Percentiles rank a stretch among this genome's conserved stretches.
These are phyloP conservation scores for Manduca sexta DNA, from an alignment of 1,140 invertebrate species.

Conservation along the genomic window DNA sequence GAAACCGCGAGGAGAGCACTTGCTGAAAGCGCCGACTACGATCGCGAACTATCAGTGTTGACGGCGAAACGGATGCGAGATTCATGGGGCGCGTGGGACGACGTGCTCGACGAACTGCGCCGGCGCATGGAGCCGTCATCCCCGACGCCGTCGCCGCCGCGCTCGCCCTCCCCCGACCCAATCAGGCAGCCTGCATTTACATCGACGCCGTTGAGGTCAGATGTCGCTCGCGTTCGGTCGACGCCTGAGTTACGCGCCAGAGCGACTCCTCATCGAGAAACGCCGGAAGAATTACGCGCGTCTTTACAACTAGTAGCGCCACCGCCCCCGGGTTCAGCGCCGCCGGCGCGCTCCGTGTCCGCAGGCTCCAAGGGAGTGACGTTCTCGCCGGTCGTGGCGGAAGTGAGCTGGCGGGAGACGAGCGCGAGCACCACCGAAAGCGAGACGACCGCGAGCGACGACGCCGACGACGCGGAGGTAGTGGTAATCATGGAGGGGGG, in stretches of 20 bases:
- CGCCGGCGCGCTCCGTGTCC: constrained; percentile 67
- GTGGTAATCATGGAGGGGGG: constrained; percentile 40
- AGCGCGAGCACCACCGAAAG: constrained; percentile 51
- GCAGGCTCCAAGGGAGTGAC: constrained; percentile 66
- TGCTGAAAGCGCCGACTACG: constrained; percentile 62
- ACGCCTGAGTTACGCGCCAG: constrained; percentile 77
- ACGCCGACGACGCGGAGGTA: constrained; percentile 57
- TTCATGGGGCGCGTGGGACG: constrained; percentile 64
- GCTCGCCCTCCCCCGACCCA: constrained; percentile 53
- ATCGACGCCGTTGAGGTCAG: constrained; percentile 56
- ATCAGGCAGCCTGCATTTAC: constrained; percentile 44
- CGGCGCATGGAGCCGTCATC: constrained; percentile 47
- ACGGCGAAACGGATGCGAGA: constrained; percentile 58
- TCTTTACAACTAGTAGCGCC: constrained; percentile 74
- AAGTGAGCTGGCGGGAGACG: constrained; percentile 80
- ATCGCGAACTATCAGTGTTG: constrained; percentile 72
- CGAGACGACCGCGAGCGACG: constrained; percentile 49
- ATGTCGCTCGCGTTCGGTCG: constrained; percentile 73
- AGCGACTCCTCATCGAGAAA: constrained; percentile 50
- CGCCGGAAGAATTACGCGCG: constrained; percentile 66
- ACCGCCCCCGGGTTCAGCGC: constrained; percentile 48
- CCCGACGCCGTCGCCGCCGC: constrained; percentile 45
- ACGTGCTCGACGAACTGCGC: constrained; percentile 65
- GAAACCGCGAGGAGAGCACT: constrained; percentile 55
- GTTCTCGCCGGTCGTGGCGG: constrained; percentile 81